A percentile compares a stretch with the other conserved stretches of the same genome.
Conservation (phyloP, 64 coral and sea anemone species). For the Montipora capricornis region DNA sequence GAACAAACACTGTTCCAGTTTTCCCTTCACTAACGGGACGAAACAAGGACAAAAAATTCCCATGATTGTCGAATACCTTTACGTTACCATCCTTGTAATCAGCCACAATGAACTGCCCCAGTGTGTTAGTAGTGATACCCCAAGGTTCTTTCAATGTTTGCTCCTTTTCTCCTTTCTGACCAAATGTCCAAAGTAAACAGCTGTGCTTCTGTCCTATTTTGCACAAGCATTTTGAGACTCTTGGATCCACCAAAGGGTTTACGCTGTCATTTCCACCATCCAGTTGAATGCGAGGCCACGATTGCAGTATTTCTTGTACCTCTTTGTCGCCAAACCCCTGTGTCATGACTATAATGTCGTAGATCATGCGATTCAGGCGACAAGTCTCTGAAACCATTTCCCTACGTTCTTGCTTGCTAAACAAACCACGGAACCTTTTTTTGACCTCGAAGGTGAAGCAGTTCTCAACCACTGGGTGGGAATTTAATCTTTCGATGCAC, state of each 20-base stretch:
- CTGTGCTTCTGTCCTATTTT: neutral
- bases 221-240: neutral
- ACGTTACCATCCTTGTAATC: conserved; percentile 7
- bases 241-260: conserved; percentile 35
- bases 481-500: conserved; percentile 17
- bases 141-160: neutral
- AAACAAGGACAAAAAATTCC: conserved; percentile 31
- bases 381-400: conserved; percentile 6
- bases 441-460: neutral
- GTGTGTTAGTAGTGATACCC: conserved; percentile 13
- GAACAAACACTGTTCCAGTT: neutral
- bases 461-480: conserved; percentile 19
- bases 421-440: neutral
- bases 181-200: conserved; percentile 34
- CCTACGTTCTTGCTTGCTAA: conserved; percentile 41
- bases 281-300: conserved; percentile 30
- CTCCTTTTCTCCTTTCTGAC: neutral
- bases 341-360: conserved; percentile 15
- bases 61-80: conserved; percentile 51
- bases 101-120: conserved; percentile 42
- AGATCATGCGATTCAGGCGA: conserved; percentile 35
- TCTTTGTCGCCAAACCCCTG: conserved; percentile 4
- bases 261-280: neutral
- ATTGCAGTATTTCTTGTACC: neutral
- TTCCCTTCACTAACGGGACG: neutral